Evolutionary conservation across 2,113 vertebrate genomes (phyloP).

Genomic region (Phycodurus eques): DNA sequence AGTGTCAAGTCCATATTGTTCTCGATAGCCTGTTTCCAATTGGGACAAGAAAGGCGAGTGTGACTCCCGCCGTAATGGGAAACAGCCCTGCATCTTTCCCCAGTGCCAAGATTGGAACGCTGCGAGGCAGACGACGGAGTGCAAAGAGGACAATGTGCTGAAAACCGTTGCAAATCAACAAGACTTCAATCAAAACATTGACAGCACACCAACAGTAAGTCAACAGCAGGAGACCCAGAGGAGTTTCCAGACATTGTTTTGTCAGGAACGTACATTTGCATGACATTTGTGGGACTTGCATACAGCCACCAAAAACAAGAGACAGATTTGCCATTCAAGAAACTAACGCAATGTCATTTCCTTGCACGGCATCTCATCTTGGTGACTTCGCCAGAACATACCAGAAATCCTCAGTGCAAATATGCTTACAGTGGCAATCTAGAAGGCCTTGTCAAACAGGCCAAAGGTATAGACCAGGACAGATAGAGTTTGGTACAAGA

Average conservation of each 20-base stretch:
- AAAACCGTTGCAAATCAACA: slow-evolving; percentile 8
- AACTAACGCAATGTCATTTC: background rate
- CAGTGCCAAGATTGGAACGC: slow-evolving; percentile 46
- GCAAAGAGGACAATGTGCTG: slow-evolving; percentile 31
- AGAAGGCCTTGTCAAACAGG: too few relatives aligned
- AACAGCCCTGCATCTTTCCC: slow-evolving; percentile 47
- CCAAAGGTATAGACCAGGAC: too few relatives aligned
- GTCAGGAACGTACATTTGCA: background rate
- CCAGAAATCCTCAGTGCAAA: background rate
- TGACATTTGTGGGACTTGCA: background rate
- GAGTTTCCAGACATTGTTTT: background rate
- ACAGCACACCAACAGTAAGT: background rate
- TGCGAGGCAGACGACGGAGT: background rate
- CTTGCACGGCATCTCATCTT: background rate
- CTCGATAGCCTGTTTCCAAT: slow-evolving; percentile 62
- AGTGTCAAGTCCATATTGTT: slow-evolving; percentile 13
- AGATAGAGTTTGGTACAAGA: too few relatives aligned
- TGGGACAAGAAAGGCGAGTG: slow-evolving; percentile 48
- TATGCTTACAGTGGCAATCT: too few relatives aligned
- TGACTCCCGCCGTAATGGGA: slow-evolving; percentile 64
- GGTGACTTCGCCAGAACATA: background rate
- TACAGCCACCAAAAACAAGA: background rate
- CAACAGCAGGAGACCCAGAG: background rate
- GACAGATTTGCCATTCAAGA: background rate
- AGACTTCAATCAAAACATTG: background rate